Evolutionary conservation across 2,797 vertebrate species (phyloP), one percentile per base, ranked within the genome.

Genomic region (Acanthornis magna): DNA sequence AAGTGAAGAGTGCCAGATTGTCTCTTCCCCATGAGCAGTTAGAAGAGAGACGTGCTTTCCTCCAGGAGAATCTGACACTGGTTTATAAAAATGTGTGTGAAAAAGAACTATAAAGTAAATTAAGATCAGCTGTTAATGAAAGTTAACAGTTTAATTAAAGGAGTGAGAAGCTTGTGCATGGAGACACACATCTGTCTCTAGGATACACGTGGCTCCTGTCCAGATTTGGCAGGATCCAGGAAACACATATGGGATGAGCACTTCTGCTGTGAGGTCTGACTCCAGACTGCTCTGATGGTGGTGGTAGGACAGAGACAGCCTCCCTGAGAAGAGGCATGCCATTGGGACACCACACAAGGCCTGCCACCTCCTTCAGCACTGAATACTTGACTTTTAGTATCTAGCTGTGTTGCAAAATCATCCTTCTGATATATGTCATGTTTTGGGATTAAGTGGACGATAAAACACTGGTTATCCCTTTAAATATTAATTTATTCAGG

Each of bases 111-210:
- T 47, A 47, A 88, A 89, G 38, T 88, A 88, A 75, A 72, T 93
- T 84, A 93, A 76, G 62, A 55, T 85, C 73, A 79, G 30, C 71
- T 43, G 45, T 94, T 91, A 94, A 91, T 95, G 55, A 93, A 93
- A 86, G 53, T 42, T 73, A 92, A 79, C 55, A 48, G 58, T 72
- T 94, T 96, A 95, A 97, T 95, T 93, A 93, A 88, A 89, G n/a
- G 18, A 77, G 51, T 4, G 36, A 92, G 54, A 10, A 7, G 26
- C 72, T 85, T 68, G 15, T 40, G 15, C 66, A 77, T 4, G 11
- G 54, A 92, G 45, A 73, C 45, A 71, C 1, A 1, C 25, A 50
- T 38, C 50, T 1, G 0, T 80, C 68, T 68, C 72, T 18, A n/a
- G 65, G 50, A 80, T 48, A 67, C 19, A 22, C 0, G 0, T 63